A percentile compares a stretch with the other conserved stretches of the same genome.
Evolutionary conservation across 1,140 invertebrate species (phyloP).

Genomic region (Eufriesea mexicana): DNA sequence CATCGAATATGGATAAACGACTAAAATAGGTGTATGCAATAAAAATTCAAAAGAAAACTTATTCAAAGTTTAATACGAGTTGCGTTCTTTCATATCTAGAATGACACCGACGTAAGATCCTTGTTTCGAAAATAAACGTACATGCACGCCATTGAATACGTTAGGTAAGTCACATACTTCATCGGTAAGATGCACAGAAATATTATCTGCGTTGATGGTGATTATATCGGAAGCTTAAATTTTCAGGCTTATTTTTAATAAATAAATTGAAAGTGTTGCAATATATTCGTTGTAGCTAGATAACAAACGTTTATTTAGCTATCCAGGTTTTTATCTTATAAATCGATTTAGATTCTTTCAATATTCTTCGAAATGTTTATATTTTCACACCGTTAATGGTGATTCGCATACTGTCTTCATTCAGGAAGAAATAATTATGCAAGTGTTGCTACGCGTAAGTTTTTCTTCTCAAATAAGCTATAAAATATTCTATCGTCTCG

Average conservation of each 20-base stretch:
- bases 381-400: neutral
- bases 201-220: neutral
- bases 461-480: constrained; percentile 1
- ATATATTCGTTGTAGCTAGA: constrained; percentile 22
- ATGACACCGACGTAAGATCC: constrained; percentile 14
- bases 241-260: neutral
- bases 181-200: neutral
- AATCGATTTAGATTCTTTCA: neutral
- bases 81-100: constrained; percentile 10
- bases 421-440: constrained; percentile 9
- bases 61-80: constrained; percentile 44
- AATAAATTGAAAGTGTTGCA: neutral
- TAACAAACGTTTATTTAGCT: constrained; percentile 4
- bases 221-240: neutral
- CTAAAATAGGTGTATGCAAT: neutral
- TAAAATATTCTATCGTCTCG: constrained; percentile 3
- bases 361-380: neutral
- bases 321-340: neutral
- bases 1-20: constrained; percentile 5
- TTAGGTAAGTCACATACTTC: neutral
- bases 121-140: constrained; percentile 1
- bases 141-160: neutral
- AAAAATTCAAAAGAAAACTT: neutral
- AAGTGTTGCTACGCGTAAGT: neutral
- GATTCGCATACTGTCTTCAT: neutral